Evolutionary conservation across 2,113 vertebrate species (phyloP).

Genomic region (Balaenoptera acutorostrata): DNA sequence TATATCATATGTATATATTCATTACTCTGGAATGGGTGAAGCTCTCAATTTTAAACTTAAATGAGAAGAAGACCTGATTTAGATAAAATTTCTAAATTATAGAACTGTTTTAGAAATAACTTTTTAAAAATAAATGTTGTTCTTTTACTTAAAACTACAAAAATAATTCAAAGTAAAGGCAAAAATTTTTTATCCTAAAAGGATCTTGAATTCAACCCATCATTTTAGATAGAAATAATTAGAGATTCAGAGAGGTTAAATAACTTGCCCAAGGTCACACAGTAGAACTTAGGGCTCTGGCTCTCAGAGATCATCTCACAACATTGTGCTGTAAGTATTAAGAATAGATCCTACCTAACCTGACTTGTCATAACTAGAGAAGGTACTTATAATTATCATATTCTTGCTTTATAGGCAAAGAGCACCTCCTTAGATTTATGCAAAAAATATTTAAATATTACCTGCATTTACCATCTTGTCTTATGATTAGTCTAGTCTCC

Average conservation of each 20-base stretch:
- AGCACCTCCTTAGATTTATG: neutral
- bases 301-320: neutral
- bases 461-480: neutral
- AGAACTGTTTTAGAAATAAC: neutral
- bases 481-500: neutral
- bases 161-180: neutral
- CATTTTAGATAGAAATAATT: neutral
- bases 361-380: neutral
- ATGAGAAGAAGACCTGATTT: neutral
- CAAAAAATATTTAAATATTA: neutral
- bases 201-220: neutral
- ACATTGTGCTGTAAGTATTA: neutral
- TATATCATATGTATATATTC: neutral
- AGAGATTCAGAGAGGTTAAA: neutral
- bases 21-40: neutral
- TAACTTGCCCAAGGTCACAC: neutral
- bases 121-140: neutral
- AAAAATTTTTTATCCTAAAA: neutral
- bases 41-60: neutral
- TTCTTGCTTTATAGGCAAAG: neutral
- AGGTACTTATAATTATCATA: neutral
- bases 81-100: neutral
- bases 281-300: neutral
- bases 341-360: neutral
- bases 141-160: neutral